phyloP scores from a whole-genome alignment of 2,797 vertebrate species.

The Hapalemur alaotrensis region DNA sequence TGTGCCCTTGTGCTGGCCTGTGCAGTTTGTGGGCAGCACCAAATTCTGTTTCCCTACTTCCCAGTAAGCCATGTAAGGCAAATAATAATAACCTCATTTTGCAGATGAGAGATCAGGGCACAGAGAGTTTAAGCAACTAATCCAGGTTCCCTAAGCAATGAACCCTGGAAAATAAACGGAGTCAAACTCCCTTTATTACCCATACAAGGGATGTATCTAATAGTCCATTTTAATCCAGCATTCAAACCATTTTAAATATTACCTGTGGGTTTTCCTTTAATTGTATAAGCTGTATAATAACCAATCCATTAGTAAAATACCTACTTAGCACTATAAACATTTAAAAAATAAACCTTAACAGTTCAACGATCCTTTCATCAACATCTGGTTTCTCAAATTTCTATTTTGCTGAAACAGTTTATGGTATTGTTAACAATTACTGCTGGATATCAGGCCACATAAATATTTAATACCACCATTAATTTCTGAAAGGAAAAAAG shows the following conservation, averaged over 20 bases:
- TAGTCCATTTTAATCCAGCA: neutral
- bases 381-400: conserved; percentile 40
- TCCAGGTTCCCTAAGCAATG: conserved; percentile 21
- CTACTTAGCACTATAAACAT: neutral
- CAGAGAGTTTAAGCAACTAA: conserved; percentile 42
- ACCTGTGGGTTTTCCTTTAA: conserved; percentile 11
- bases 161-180: conserved; percentile 37
- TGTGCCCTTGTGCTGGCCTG: neutral
- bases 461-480: conserved; percentile 64
- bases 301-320: conserved; percentile 8
- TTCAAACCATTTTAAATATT: conserved; percentile 26
- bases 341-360: conserved; percentile 29
- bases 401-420: conserved; percentile 49
- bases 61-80: neutral
- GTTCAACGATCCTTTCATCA: neutral
- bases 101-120: conserved; percentile 39
- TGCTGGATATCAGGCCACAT: neutral
- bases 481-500: conserved; percentile 58
- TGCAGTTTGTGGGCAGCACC: neutral
- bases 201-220: neutral
- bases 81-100: conserved; percentile 53
- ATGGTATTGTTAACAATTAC: conserved; percentile 40
- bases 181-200: neutral
- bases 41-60: neutral
- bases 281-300: neutral